Evolutionary conservation across 2,113 vertebrate species (phyloP).

Genomic region (Arenaria interpres): DNA sequence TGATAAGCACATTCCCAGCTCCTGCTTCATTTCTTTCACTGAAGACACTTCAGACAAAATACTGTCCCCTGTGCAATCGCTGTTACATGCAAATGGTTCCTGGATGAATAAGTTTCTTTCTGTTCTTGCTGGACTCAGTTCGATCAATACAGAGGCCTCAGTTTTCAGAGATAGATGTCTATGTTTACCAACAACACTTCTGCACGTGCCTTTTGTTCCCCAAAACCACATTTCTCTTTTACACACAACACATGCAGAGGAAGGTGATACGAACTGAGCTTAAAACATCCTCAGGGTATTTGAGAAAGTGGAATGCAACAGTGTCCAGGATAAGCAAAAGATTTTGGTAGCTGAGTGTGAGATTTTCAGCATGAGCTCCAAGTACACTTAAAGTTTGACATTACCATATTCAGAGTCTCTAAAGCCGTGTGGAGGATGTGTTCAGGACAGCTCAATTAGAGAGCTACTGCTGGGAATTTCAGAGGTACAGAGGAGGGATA

Average conservation of each 20-base stretch:
- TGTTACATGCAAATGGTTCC: neutral
- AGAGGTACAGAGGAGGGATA: neutral
- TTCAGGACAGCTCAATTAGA: neutral
- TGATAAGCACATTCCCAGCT: neutral
- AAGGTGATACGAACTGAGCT: neutral
- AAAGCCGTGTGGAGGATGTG: neutral
- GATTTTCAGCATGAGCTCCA: neutral
- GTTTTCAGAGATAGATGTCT: neutral
- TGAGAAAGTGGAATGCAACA: neutral
- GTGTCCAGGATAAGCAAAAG: neutral
- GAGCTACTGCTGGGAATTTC: neutral
- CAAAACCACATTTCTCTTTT: neutral
- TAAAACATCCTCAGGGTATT: neutral
- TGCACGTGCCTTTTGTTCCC: neutral
- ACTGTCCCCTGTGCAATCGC: neutral
- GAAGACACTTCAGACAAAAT: constrained; percentile 4
- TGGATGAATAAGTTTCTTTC: rapidly evolving
- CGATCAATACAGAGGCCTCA: neutral
- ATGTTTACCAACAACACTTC: neutral
- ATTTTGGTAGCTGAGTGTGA: neutral
- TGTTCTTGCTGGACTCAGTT: neutral
- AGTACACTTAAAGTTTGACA: neutral
- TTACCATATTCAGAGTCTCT: neutral
- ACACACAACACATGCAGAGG: neutral
- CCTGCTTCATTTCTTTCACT: neutral